These are phyloP conservation scores for Lottia gigantea DNA, from an alignment of 2,888 invertebrate genomes.

Conservation along the genomic window DNA sequence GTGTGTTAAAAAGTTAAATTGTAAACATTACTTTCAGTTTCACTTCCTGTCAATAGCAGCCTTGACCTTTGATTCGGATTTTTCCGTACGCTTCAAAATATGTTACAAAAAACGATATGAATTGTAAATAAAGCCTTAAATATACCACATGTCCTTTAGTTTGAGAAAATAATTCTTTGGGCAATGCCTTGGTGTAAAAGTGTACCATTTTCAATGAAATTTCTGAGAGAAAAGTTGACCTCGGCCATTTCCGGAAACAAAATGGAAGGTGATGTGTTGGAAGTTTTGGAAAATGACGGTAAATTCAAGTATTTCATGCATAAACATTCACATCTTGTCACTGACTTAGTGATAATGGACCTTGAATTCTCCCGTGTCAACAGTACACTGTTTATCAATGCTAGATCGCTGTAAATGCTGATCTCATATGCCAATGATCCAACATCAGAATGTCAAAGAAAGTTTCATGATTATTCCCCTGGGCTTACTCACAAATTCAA, in stretches of 20 bases:
- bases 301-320: conserved; percentile 16
- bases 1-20: no score
- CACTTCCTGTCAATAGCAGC: neutral
- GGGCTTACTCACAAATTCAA: no score
- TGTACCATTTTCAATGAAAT: neutral
- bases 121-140: no score
- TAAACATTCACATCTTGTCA: no score
- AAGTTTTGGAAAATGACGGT: conserved; percentile 50
- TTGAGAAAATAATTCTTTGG: no score
- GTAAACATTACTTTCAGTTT: neutral
- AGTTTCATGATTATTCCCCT: no score
- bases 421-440: neutral
- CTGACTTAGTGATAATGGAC: no score
- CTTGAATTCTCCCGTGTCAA: no score
- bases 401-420: neutral
- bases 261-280: conserved; percentile 31
- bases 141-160: no score
- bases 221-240: neutral
- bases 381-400: no score
- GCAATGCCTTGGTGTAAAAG: neutral
- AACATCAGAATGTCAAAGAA: no score
- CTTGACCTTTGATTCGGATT: neutral
- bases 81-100: neutral
- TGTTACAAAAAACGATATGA: no score
- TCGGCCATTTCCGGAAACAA: conserved; percentile 15